Conservation (phyloP, 2,113 vertebrate genomes). For the Abramis brama region DNA sequence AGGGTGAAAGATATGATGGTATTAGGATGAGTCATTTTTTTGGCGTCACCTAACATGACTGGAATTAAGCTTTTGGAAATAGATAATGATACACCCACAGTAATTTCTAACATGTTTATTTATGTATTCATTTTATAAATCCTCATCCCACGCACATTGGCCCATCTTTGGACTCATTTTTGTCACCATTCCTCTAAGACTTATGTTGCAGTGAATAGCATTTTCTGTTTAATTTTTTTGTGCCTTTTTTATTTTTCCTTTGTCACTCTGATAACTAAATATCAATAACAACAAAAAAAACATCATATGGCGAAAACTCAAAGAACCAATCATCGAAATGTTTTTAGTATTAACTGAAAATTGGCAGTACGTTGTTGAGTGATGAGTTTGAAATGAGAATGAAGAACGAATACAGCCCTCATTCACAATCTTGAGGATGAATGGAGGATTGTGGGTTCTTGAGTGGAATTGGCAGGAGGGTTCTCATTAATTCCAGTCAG, state of each 20-base stretch:
- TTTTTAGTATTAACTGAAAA: not conserved
- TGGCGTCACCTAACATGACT: constrained; percentile 12
- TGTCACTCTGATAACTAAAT: not conserved
- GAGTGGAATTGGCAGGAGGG: constrained; percentile 51
- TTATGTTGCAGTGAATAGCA: not conserved
- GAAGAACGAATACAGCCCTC: not conserved
- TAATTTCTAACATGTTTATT: constrained; percentile 31
- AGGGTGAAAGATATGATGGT: constrained; percentile 15
- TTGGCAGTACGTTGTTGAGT: not conserved
- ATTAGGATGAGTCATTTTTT: constrained; percentile 37
- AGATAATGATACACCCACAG: constrained; percentile 26
- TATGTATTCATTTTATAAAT: not conserved
- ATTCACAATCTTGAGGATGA: constrained; percentile 23
- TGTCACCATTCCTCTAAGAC: not conserved
- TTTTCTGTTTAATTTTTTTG: not conserved
- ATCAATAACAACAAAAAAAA: not conserved
- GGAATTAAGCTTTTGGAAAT: constrained; percentile 28
- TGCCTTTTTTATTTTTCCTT: not conserved
- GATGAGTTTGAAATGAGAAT: constrained; percentile 19
- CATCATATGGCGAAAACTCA: not conserved
- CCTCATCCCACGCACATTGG: constrained; percentile 19
- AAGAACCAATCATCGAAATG: not conserved
- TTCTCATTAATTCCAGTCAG: constrained; percentile 60
- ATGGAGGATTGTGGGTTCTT: constrained; percentile 28
- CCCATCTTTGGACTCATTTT: constrained; percentile 12